Base-by-base conservation (phyloP, 2,797 vertebrate genomes). In the Buceros bicornis region DNA sequence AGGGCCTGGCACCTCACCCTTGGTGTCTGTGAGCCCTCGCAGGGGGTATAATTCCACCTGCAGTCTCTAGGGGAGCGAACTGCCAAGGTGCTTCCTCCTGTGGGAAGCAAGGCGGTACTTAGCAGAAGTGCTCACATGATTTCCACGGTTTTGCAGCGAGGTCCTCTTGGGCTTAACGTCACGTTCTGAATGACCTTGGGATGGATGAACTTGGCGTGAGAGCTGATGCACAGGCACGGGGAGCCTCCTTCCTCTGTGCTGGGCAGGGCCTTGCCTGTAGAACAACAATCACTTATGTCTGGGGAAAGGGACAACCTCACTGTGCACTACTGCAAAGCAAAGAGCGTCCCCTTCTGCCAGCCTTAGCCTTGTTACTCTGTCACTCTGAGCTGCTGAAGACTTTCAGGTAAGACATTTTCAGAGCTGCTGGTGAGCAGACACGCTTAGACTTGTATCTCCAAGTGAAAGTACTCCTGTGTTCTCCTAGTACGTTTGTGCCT, bases 101-200 rank as follows among this genome's bases (percentile, higher is more conserved):
- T 7, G 31, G 50, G 51, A 84, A 82, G 53, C 42, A 48, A 71
- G n/a, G 53, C 40, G 25, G 8, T n/a, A 0, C 50, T 77, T 57
- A 25, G 66, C 14, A 72, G 14, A 77, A 70, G 31, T 4, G 83
- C 97, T 97, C 72, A 97, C 97, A 94, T 88, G 58, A 97, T 89
- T 96, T 98, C 90, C 5, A 93, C 35, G 2, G 84, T 77, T 71
- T 67, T 16, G 43, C 98, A 98, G 14, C 80, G 91, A 43, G 79
- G 69, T 78, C 97, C 90, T 42, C 87, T 58, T 43, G 11, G 73
- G n/a, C 79, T 78, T 61, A 97, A 12, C 62, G 88, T 71, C 69
- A 97, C 25, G 5, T 10, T 57, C 42, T 69, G 45, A 33, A 97
- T 83, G 14, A 31, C 40, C 31, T 61, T 96, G 62, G 67, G 93